A percentile compares a stretch with the other conserved stretches of the same genome.
These are phyloP conservation scores for Esox masquinongy DNA, from an alignment of 2,797 vertebrate genomes.

Conservation along the genomic window DNA sequence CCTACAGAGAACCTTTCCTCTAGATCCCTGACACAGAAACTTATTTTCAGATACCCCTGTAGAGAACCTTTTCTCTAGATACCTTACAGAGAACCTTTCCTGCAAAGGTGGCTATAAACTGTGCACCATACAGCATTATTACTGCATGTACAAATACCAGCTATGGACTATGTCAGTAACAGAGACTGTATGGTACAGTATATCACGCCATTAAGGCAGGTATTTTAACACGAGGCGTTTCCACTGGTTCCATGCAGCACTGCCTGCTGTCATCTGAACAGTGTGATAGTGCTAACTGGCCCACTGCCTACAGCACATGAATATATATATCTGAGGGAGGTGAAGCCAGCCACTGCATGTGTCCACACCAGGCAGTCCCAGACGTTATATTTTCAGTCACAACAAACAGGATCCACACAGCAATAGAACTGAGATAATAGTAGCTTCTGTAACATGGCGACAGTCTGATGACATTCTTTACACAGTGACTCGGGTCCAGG, in stretches of 20 bases:
- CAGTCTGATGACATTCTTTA: background rate
- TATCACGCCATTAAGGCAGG: background rate
- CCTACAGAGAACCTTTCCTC: no score
- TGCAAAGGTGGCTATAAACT: constrained; percentile 43
- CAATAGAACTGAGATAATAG: background rate
- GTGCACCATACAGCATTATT: constrained; percentile 8
- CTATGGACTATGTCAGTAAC: constrained; percentile 12
- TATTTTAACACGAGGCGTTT: background rate
- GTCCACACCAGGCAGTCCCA: background rate
- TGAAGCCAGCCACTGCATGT: background rate
- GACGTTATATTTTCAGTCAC: background rate
- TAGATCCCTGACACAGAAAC: constrained; percentile 62
- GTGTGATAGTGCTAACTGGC: background rate
- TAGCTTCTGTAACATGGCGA: background rate
- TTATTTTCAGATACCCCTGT: background rate
- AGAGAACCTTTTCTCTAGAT: no score
- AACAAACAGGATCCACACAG: background rate
- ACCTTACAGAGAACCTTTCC: constrained; percentile 83
- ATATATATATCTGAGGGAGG: background rate
- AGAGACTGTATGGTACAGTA: constrained; percentile 10
- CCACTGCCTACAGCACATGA: background rate
- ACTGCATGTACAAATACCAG: background rate
- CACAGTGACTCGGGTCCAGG: constrained; percentile 4
- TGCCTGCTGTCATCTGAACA: background rate
- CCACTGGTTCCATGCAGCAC: background rate